Percentiles rank a stretch among this genome's conserved stretches.
These are phyloP conservation scores for Ceratitis capitata DNA, from an alignment of 1,140 invertebrate species.

Conservation along the genomic window DNA sequence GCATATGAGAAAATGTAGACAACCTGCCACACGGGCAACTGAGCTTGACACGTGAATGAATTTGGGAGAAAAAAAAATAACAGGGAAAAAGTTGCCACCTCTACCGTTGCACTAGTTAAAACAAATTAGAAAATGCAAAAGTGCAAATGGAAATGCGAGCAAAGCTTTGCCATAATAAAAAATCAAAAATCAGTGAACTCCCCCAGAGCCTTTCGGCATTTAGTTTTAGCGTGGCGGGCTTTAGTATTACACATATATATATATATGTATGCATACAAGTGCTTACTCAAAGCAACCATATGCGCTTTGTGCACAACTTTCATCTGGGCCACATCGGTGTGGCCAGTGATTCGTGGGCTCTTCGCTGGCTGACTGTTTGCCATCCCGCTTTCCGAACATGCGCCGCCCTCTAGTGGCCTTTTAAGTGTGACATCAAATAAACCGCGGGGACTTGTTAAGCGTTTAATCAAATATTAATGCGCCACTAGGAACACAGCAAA, in stretches of 20 bases:
- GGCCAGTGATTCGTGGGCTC: background rate
- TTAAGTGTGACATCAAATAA: background rate
- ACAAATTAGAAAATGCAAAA: background rate
- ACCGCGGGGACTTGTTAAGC: constrained; percentile 11
- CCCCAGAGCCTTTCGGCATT: background rate
- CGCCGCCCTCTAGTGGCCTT: background rate
- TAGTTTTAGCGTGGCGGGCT: background rate
- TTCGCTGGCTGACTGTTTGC: background rate
- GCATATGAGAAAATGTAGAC: background rate
- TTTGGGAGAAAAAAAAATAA: too few relatives aligned
- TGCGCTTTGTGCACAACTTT: background rate
- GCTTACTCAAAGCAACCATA: too few relatives aligned
- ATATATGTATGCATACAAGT: background rate
- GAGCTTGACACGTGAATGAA: background rate
- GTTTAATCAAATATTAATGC: constrained; percentile 37
- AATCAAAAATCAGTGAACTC: background rate
- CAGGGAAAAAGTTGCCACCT: too few relatives aligned
- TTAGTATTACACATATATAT: background rate
- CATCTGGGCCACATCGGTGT: background rate
- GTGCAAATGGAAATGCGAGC: background rate
- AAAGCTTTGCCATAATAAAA: background rate
- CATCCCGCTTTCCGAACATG: background rate
- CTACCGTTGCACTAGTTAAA: too few relatives aligned
- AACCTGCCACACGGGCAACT: background rate
- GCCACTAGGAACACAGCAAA: background rate